phyloP scores from a whole-genome alignment of 2,113 vertebrate species.

The Microtus montanus region DNA sequence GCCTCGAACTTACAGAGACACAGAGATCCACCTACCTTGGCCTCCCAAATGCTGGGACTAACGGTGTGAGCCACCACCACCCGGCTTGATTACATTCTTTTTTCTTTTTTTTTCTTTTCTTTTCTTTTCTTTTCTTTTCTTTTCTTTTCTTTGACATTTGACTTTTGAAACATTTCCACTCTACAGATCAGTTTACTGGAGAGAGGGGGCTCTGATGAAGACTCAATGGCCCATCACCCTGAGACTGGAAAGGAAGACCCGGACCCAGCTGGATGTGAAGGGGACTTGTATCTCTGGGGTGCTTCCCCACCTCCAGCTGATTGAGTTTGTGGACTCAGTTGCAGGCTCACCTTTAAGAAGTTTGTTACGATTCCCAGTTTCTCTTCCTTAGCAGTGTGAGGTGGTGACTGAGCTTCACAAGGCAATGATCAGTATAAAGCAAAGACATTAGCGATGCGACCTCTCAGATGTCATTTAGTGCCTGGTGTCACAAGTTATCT shows the following conservation, averaged over 20 bases:
- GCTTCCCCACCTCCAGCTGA: background rate
- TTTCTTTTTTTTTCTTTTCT: background rate
- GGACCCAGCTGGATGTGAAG: background rate
- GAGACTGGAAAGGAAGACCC: slow-evolving; percentile 9
- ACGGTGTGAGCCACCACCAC: background rate
- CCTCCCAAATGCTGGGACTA: background rate
- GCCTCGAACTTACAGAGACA: background rate
- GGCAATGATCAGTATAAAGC: background rate
- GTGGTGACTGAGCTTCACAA: background rate
- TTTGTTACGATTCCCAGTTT: background rate
- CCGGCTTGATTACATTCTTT: background rate
- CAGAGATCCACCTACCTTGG: background rate
- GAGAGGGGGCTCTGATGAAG: slow-evolving; percentile 16
- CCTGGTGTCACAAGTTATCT: background rate
- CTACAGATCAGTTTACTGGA: slow-evolving; percentile 1
- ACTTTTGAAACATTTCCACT: background rate
- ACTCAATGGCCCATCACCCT: background rate
- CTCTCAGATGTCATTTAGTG: background rate
- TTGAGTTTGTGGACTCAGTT: background rate
- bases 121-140: background rate
- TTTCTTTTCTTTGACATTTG: background rate
- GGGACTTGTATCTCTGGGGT: background rate
- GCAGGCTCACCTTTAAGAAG: background rate
- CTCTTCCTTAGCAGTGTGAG: background rate
- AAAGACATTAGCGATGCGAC: background rate